These are phyloP conservation scores for Eurytoma californica DNA, from an alignment of 2,888 invertebrate genomes.

Conservation along the genomic window DNA sequence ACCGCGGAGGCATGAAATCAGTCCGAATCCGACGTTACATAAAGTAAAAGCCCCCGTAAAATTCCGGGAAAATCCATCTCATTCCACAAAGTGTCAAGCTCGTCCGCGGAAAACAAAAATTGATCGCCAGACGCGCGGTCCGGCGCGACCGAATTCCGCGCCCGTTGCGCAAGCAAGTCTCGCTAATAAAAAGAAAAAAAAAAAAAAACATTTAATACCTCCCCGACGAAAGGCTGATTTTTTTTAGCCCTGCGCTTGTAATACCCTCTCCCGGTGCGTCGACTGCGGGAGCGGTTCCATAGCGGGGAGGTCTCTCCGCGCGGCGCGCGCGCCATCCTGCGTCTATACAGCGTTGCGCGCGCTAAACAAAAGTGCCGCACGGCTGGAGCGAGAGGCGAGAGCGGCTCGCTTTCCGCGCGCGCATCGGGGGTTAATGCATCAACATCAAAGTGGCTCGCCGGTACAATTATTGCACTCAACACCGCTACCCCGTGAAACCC, in stretches of 20 bases:
- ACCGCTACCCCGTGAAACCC: slow-evolving; percentile 57
- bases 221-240: slow-evolving; percentile 25
- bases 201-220: slow-evolving; percentile 15
- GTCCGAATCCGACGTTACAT: too few relatives aligned
- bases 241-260: slow-evolving; percentile 9
- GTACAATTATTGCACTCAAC: slow-evolving; percentile 71
- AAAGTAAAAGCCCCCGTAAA: too few relatives aligned
- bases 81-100: too few relatives aligned
- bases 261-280: neutral
- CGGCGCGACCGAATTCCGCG: too few relatives aligned
- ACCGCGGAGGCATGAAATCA: too few relatives aligned
- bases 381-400: slow-evolving; percentile 27
- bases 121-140: too few relatives aligned
- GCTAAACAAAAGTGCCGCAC: slow-evolving; percentile 17
- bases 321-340: neutral
- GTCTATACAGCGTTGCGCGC: neutral
- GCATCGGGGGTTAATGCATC: slow-evolving; percentile 69
- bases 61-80: too few relatives aligned
- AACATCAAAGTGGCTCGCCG: slow-evolving; percentile 71
- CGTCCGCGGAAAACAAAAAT: too few relatives aligned
- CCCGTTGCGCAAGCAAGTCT: too few relatives aligned
- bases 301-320: neutral
- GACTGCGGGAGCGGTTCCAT: neutral
- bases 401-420: slow-evolving; percentile 5
- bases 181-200: neutral